Conservation (phyloP, 2,888 invertebrate genomes). For the Alviniconcha strummeri region DNA sequence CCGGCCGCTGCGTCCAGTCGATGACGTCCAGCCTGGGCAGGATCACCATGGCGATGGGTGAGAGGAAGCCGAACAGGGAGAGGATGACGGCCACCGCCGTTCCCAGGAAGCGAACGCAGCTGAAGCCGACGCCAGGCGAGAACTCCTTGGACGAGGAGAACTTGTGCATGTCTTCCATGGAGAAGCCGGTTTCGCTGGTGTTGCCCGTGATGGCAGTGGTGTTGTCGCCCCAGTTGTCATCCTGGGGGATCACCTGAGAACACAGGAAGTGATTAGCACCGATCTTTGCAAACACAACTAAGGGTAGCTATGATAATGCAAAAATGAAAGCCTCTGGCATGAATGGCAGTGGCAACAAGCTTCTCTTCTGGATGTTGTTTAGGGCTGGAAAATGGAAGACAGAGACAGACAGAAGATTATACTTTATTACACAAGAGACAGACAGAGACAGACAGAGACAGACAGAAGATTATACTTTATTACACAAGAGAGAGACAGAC, state of each 20-base stretch:
- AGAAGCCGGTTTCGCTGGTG: slow-evolving; percentile 95
- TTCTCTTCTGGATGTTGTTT: too few relatives aligned
- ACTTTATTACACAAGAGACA: too few relatives aligned
- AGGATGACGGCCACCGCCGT: slow-evolving; percentile 86
- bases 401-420: too few relatives aligned
- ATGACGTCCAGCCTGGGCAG: slow-evolving; percentile 88
- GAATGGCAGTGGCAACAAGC: too few relatives aligned
- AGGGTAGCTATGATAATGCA: too few relatives aligned
- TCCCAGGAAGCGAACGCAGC: slow-evolving; percentile 81
- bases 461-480: too few relatives aligned
- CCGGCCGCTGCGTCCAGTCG: slow-evolving; percentile 59
- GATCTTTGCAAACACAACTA: too few relatives aligned
- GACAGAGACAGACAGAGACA: too few relatives aligned
- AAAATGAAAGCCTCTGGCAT: too few relatives aligned
- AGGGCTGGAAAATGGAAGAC: too few relatives aligned
- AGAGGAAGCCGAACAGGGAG: slow-evolving; percentile 88
- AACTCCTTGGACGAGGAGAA: slow-evolving; percentile 49
- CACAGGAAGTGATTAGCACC: too few relatives aligned
- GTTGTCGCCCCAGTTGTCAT: slow-evolving; percentile 99
- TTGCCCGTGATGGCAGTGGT: slow-evolving; percentile 97
- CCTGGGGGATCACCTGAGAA: slow-evolving; percentile 91
- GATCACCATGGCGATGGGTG: slow-evolving; percentile 95
- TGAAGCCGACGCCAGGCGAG: slow-evolving; percentile 54
- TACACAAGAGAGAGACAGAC: too few relatives aligned
- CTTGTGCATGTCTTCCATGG: slow-evolving; percentile 84